Evolutionary conservation across 2,113 vertebrate genomes (phyloP), one percentile per base, ranked within the genome.

Genomic region (Bothrops jararaca): DNA sequence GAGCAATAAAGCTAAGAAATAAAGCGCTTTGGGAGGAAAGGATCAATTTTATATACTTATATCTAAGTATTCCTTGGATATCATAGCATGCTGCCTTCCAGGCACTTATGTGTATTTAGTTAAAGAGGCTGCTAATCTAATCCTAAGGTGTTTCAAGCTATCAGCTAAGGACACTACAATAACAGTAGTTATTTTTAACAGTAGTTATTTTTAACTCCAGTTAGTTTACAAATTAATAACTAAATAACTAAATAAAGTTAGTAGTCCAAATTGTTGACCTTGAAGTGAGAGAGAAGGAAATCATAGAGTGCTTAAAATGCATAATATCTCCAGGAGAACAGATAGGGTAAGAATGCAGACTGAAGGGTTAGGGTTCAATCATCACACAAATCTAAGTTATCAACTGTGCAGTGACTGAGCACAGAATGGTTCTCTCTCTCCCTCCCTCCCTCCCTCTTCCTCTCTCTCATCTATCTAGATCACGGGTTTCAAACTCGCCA

Each of bases 1-100:
- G 60, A 88, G 48, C 57, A 52, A 92, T 69, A 88, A 88, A 88
- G n/a, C n/a, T 80, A 34, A 80, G 86, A 74, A 92, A 92, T 92
- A 89, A 89, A 92, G 45, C 87, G 56, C 86, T 52, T 64, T 60
- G 56, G 4, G 34, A 24, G 12, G 11, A 69, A 69, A 87, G 56
- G 29, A 87, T 91, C 26, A 24, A 52, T 91, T 86, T 89, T 54
- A 80, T 42, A 9, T 22, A 15, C 58, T 45, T 89, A 89, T 50
- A 89, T 92, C 13, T 56, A 92, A 87, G 34, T 53, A 80, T 92
- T 92, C 34, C 58, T 56, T 52, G 87, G 26, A 89, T 8, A 74
- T 22, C 24, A 45, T 39, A 45, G 60, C 52, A 74, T 89, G 34
- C 42, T 89, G 50, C 24, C 86, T 74, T 91, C 50, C 2, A 57